phyloP scores from a whole-genome alignment of 2,888 invertebrate genomes.

The Torymus tubicola region DNA sequence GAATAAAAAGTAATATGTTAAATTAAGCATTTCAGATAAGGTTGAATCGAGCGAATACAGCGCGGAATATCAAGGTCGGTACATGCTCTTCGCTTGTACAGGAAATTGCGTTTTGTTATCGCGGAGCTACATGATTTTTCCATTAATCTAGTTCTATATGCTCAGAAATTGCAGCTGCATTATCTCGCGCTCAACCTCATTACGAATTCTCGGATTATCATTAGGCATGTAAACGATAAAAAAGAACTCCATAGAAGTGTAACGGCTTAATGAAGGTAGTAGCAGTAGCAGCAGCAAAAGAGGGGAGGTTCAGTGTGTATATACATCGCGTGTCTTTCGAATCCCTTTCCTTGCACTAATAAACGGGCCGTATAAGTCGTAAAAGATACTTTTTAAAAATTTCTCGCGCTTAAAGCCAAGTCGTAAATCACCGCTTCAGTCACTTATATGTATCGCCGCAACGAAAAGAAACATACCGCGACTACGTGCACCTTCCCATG shows the following conservation, averaged over 20 bases:
- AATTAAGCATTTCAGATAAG: too few relatives aligned
- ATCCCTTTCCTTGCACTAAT: constrained; percentile 30
- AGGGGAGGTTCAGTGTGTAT: too few relatives aligned
- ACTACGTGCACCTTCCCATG: constrained; percentile 11
- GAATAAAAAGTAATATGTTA: too few relatives aligned
- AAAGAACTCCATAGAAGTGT: background rate
- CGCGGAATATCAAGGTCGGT: too few relatives aligned
- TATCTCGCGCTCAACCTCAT: background rate
- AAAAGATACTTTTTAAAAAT: constrained; percentile 45
- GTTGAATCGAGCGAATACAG: too few relatives aligned
- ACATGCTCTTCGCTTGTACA: too few relatives aligned
- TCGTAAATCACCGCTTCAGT: constrained; percentile 31
- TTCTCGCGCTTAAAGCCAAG: constrained; percentile 26
- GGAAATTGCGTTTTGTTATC: background rate
- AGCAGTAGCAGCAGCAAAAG: background rate
- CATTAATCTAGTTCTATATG: constrained; percentile 2
- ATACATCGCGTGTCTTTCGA: constrained; percentile 14
- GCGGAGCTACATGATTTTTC: background rate
- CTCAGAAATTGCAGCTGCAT: background rate
- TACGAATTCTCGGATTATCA: constrained; percentile 13
- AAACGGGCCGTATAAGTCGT: constrained; percentile 27
- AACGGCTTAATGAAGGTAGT: background rate
- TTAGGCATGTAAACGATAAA: constrained; percentile 8
- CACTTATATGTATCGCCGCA: constrained; percentile 9
- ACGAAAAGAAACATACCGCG: constrained; percentile 1